Conservation (phyloP, 2,888 invertebrate species). For the Phorcus lineatus region DNA sequence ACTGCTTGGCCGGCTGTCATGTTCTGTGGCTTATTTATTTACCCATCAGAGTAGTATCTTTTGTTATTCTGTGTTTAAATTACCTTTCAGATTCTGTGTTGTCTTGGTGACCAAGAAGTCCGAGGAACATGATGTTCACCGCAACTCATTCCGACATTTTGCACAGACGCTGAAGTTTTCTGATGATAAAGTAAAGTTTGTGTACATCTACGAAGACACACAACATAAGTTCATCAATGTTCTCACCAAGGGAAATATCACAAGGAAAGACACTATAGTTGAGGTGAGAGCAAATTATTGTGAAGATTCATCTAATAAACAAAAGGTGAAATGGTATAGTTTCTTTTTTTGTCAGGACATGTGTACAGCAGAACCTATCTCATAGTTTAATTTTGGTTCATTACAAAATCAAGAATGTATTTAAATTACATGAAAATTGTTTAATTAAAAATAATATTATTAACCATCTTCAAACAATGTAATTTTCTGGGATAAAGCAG, state of each 20-base stretch:
- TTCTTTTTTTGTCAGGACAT: no score
- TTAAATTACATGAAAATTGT: no score
- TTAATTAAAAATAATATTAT: no score
- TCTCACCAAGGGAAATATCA: constrained; percentile 78
- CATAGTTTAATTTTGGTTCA: no score
- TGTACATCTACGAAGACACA: constrained; percentile 88
- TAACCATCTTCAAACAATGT: no score
- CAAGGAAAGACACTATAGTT: constrained; percentile 46
- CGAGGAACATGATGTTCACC: constrained; percentile 80
- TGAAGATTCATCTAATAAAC: background rate
- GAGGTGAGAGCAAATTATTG: constrained; percentile 51
- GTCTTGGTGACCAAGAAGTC: constrained; percentile 83
- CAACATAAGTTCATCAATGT: constrained; percentile 89
- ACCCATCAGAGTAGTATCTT: background rate
- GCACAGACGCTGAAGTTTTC: constrained; percentile 74
- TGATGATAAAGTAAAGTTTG: constrained; percentile 86
- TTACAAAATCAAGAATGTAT: no score
- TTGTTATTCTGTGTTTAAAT: background rate
- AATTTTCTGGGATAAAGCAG: no score
- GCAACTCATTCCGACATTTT: constrained; percentile 84
- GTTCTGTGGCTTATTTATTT: no score
- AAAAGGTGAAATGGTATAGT: no score
- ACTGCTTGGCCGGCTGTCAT: no score
- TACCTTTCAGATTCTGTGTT: constrained; percentile 80
- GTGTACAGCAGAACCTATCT: no score